Conservation (phyloP, 1,140 invertebrate species). For the Octopus bimaculoides region DNA sequence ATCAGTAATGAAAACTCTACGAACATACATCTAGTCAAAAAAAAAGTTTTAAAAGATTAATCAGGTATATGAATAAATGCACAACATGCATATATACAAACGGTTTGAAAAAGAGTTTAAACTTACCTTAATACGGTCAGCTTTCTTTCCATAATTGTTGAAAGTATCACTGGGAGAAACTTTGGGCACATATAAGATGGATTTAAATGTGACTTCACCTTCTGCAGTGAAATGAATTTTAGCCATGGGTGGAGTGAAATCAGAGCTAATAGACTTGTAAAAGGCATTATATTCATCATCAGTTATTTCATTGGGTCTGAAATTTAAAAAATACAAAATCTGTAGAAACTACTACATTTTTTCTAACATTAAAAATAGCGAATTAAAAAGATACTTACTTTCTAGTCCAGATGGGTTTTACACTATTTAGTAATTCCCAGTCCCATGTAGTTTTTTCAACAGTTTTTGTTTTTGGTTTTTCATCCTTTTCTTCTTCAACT, state of each 20-base stretch:
- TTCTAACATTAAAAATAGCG: not conserved
- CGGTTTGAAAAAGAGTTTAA: not conserved
- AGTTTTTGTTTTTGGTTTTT: slow-evolving; percentile 86
- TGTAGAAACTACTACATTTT: not conserved
- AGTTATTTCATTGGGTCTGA: slow-evolving; percentile 73
- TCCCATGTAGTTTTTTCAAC: slow-evolving; percentile 97
- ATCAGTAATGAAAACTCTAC: slow-evolving; percentile 98
- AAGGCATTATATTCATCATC: slow-evolving; percentile 91
- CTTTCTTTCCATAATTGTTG: slow-evolving; percentile 90
- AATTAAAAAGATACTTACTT: slow-evolving; percentile 63
- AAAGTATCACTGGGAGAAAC: slow-evolving; percentile 88
- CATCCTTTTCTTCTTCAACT: slow-evolving; percentile 65
- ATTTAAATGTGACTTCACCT: slow-evolving; percentile 98
- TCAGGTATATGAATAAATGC: not conserved
- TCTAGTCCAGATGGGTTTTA: slow-evolving; percentile 96
- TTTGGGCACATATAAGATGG: slow-evolving; percentile 88
- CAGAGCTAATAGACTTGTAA: slow-evolving; percentile 92
- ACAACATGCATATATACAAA: not conserved
- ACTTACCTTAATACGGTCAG: slow-evolving; percentile 86
- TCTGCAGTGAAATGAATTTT: slow-evolving; percentile 97
- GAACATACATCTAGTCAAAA: slow-evolving; percentile 74
- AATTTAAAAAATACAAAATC: not conserved
- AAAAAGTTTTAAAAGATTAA: not conserved
- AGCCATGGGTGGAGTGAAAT: slow-evolving; percentile 79
- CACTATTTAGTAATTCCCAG: slow-evolving; percentile 94